Evolutionary conservation across 2,113 vertebrate genomes (phyloP), one percentile per base, ranked within the genome.

Genomic region (Pelusios castaneus): DNA sequence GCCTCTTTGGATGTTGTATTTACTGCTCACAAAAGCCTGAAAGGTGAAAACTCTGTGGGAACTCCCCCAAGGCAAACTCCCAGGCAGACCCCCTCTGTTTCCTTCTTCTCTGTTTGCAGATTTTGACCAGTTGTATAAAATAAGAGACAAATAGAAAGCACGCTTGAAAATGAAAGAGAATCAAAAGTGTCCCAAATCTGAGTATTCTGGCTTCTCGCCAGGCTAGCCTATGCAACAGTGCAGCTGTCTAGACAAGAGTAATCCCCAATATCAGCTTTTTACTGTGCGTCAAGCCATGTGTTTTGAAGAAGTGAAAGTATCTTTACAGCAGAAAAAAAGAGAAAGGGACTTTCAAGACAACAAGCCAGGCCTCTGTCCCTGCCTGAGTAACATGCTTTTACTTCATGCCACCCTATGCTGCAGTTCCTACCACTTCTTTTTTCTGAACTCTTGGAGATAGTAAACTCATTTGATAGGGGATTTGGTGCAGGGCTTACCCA

Each of bases 321-420:
- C 70, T 55, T 52, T 70, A 89, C 79, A 89, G 70, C 76, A 85
- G 87, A 81, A 95, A 96, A 31, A 12, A 80, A 77, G 60, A 70
- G 7, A 27, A 19, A 81, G 82, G n/a, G 85, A 70, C 47, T 47
- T 70, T 87, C 85, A 54, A 24, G 3, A 0, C n/a, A 82, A 47
- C 31, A 34, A 90, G 25, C 10, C 91, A 76, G 70, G 52, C 86
- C 91, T 92, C 90, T 60, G 51, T 88, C 85, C 52, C 25, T 45
- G 8, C 55, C 84, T 89, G 81, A 76, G 73, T 25, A 41, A 52
- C 79, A 70, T 76, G 6, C 60, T 84, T 76, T 27, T 41, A 24
- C 55, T 87, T 87, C 70, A 0, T 22, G 19, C 47, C 19, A 49
- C 49, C 34, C 47, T 12, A 21, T 52, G 47, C 47, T 12, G n/a